Evolutionary conservation across 2,113 vertebrate genomes (phyloP).

Genomic region (Sturnira hondurensis): DNA sequence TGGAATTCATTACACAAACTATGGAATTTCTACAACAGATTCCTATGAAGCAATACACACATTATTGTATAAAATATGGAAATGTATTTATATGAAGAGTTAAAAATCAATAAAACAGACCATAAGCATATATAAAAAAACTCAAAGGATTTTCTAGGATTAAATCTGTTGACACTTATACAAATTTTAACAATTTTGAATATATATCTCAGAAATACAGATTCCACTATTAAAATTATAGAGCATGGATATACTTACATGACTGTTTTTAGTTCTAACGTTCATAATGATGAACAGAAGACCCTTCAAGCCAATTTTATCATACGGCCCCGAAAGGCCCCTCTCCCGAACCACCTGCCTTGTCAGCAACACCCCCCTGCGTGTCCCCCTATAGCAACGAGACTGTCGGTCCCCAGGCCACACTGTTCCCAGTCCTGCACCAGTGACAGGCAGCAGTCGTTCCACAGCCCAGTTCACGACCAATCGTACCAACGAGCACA

Average conservation of each 20-base stretch:
- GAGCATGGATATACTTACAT: not conserved
- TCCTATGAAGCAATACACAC: not conserved
- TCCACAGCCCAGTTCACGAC: not conserved
- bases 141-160: not conserved
- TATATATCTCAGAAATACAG: not conserved
- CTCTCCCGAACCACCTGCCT: not conserved
- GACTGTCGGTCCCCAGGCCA: no score
- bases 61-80: not conserved
- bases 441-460: not conserved
- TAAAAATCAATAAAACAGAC: not conserved
- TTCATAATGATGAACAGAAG: not conserved
- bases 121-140: not conserved
- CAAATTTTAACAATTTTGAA: not conserved
- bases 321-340: not conserved
- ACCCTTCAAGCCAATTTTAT: not conserved
- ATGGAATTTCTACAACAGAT: not conserved
- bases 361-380: not conserved
- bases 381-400: not conserved
- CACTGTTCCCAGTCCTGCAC: not conserved
- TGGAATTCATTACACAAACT: not conserved
- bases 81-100: not conserved
- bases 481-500: not conserved
- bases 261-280: not conserved
- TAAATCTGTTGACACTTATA: not conserved
- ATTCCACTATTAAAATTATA: not conserved